These are phyloP conservation scores for Luffia ferchaultella DNA, from an alignment of 2,888 invertebrate species.

Conservation along the genomic window DNA sequence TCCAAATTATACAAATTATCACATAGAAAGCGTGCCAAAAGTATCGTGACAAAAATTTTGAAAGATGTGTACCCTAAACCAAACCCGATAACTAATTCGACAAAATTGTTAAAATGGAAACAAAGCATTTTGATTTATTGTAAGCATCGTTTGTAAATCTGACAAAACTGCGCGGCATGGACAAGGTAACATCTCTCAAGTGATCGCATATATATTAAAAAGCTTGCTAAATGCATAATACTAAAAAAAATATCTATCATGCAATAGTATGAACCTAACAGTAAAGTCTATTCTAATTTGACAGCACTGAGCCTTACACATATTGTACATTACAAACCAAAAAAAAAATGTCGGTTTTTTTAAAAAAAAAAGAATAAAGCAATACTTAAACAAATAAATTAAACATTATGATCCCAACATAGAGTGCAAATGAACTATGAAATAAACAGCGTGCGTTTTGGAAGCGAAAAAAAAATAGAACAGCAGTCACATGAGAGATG, in stretches of 20 bases:
- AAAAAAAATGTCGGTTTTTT: no score
- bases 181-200: slow-evolving; percentile 63
- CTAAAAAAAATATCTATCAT: neutral
- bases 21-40: slow-evolving; percentile 1
- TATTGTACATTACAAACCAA: no score
- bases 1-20: neutral
- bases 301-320: no score
- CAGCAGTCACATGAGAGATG: slow-evolving; percentile 62
- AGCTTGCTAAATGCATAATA: slow-evolving; percentile 8
- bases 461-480: slow-evolving; percentile 24
- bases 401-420: no score
- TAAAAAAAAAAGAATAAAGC: no score
- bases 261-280: neutral
- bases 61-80: slow-evolving; percentile 60
- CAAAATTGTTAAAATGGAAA: slow-evolving; percentile 24
- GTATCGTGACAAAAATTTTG: slow-evolving; percentile 18
- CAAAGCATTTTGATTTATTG: neutral
- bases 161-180: slow-evolving; percentile 29
- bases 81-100: slow-evolving; percentile 40
- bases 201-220: slow-evolving; percentile 30
- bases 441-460: slow-evolving; percentile 33
- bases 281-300: no score
- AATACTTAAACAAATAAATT: no score
- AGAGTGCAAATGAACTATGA: neutral
- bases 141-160: slow-evolving; percentile 10